Evolutionary conservation across 64 coral and sea anemone species (phyloP), one percentile per base, ranked within the genome.

Genomic region (Acropora tenuis): DNA sequence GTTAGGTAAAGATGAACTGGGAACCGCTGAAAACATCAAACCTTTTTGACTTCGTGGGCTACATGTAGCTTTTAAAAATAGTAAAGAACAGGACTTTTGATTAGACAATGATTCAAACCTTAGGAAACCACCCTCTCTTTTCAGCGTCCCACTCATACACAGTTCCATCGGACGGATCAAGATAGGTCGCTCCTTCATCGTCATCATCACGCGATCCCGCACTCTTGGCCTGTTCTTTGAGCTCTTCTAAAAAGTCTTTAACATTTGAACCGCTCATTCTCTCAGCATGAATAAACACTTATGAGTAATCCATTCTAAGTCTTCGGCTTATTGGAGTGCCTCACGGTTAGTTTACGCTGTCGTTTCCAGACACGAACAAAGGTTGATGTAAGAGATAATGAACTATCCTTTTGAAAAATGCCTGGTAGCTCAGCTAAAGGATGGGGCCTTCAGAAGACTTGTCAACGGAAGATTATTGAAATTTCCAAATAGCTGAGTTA

Each of bases 71-170:
- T 55, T 55, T 55, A 7, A 2, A 55, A 55, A 10, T 1, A 2
- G 52, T 0, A 55, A 55, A 55, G 52, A 55, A 55, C 52, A 10
- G 5, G 52, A 10, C 2, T 55, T 55, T 55, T 55, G 10, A 55
- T 5, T 7, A 55, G 6, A 55, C 6, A 10, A 7, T 55, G 52
- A 55, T 7, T 55, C 45, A 57, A 74, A 94, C 93, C 89, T 95
- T 95, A 15, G 93, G 93, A 83, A 95, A 95, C 93, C 93, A 95
- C 17, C 88, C 93, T 83, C 75, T 76, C 48, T 91, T 90, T 41
- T 91, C 89, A 12, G 12, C 6, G 75, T 95, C 89, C 93, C 93
- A 95, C 76, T 95, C 89, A 88, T 91, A 95, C n/a, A 74, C 82
- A 41, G 89, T 88, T 20, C 83, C 89, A 95, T 95, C 93, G 13